Conservation (phyloP, 2,888 invertebrate genomes). For the Agrotis exclamationis region DNA sequence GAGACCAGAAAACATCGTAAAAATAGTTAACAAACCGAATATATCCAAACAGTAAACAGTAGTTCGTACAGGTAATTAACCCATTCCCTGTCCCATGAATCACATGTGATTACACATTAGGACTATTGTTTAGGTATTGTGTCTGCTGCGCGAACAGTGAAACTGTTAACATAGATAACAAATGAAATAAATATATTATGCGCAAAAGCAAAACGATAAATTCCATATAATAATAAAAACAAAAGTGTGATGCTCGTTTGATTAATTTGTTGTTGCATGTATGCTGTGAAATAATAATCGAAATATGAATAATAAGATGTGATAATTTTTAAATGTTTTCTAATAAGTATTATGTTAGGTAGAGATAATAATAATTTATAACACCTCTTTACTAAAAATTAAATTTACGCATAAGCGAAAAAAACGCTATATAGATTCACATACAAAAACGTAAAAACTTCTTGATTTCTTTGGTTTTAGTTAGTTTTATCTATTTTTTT, state of each 20-base stretch:
- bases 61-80: slow-evolving; percentile 16
- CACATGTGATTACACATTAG: too few species aligned
- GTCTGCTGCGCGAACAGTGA: too few species aligned
- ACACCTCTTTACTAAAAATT: too few species aligned
- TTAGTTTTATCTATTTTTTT: too few species aligned
- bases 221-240: slow-evolving; percentile 22
- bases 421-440: too few species aligned
- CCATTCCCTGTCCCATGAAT: too few species aligned
- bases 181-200: slow-evolving; percentile 40
- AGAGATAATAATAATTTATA: too few species aligned
- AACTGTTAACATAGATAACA: slow-evolving; percentile 51
- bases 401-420: too few species aligned
- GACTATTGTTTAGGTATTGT: too few species aligned
- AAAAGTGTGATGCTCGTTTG: slow-evolving; percentile 18
- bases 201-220: slow-evolving; percentile 56
- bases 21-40: neutral
- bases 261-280: slow-evolving; percentile 17
- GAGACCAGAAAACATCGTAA: too few species aligned
- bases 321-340: neutral
- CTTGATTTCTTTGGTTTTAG: too few species aligned
- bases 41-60: neutral
- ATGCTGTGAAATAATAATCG: neutral
- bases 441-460: too few species aligned
- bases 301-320: neutral
- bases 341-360: neutral